Evolutionary conservation across 2,888 invertebrate genomes (phyloP).

Genomic region (Diaphora mendica): DNA sequence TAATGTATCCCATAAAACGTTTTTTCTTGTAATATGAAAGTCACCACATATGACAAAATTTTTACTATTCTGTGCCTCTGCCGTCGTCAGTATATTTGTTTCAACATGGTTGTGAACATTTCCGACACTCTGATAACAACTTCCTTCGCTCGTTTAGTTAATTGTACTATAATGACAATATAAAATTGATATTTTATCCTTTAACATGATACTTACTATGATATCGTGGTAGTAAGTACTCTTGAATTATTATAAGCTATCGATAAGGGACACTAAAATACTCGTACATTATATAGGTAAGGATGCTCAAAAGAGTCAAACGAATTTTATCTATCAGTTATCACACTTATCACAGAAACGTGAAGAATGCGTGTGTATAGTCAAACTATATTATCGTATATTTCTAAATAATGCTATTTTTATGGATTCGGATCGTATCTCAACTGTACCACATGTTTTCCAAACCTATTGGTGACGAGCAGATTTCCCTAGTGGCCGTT

Average conservation of each 20-base stretch:
- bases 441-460: too few relatives aligned
- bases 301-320: not conserved
- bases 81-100: not conserved
- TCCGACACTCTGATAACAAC: conserved; percentile 1
- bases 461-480: too few relatives aligned
- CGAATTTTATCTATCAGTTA: not conserved
- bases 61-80: not conserved
- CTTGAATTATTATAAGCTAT: not conserved
- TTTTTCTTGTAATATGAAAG: too few relatives aligned
- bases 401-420: not conserved
- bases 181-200: not conserved
- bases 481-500: too few relatives aligned
- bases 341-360: not conserved
- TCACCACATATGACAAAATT: not conserved
- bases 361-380: not conserved
- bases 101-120: not conserved
- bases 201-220: not conserved
- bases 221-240: not conserved
- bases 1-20: not conserved
- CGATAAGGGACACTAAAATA: not conserved
- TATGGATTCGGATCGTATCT: not conserved
- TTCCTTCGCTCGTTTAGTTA: not conserved
- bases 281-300: not conserved
- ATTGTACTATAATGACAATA: not conserved
- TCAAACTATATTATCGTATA: not conserved